A percentile compares a stretch with the other conserved stretches of the same genome.
Conservation (phyloP, 2,797 vertebrate genomes). For the Sylvia borin region DNA sequence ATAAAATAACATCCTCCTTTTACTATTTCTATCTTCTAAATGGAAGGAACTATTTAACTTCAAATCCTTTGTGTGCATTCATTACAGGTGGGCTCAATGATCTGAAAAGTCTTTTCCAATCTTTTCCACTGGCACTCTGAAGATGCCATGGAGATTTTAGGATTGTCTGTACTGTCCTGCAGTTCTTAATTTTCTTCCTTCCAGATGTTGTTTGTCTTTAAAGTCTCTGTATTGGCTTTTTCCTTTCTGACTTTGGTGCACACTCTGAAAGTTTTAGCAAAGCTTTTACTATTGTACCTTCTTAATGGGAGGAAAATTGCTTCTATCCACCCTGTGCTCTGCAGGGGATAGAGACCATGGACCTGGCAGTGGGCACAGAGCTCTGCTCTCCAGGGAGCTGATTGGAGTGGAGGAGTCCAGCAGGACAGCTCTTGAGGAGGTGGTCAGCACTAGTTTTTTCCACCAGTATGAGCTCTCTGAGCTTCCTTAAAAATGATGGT, state of each 20-base stretch:
- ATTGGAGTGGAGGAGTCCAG: background rate
- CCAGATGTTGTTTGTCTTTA: background rate
- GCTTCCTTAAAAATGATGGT: background rate
- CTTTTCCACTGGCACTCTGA: background rate
- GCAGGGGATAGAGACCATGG: background rate
- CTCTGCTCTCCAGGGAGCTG: background rate
- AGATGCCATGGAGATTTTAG: background rate
- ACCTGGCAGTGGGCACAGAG: background rate
- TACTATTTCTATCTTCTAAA: background rate
- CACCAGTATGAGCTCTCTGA: background rate
- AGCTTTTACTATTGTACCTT: background rate
- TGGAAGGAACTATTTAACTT: background rate
- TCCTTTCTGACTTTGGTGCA: background rate
- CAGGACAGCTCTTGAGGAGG: background rate
- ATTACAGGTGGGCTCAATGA: background rate
- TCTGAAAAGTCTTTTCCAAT: background rate
- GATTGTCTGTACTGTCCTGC: background rate
- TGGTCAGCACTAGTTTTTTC: background rate
- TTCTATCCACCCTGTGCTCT: background rate
- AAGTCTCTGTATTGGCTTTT: fast-evolving
- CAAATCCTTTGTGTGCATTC: background rate
- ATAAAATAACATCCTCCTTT: background rate
- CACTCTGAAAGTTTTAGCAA: background rate
- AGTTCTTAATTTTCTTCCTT: background rate
- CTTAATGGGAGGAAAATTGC: background rate